Evolutionary conservation across 2,797 vertebrate species (phyloP), one percentile per base, ranked within the genome.

Genomic region (Champsocephalus esox): DNA sequence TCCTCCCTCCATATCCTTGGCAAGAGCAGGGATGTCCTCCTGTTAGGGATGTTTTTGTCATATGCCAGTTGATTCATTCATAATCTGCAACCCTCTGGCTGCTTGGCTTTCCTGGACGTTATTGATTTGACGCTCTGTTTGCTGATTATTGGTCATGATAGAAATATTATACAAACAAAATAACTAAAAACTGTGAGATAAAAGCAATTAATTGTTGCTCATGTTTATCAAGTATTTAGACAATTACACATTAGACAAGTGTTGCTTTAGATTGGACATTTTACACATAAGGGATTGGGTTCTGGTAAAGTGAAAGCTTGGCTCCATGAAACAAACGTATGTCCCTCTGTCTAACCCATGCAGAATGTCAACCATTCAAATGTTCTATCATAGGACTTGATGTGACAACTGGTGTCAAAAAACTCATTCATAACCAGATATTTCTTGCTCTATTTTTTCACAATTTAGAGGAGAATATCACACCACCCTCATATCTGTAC

Each of bases 41-140:
- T 71, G 55, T 41, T 73, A 80, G 41, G 56, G 57, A 84, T 86
- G 77, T 79, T 75, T 89, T 85, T 82, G 67, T 80, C 83, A 89
- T 75, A 75, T 83, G 24, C 68, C 80, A 87, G 66, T 56, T 72
- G 45, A 73, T 19, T 67, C n/a, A 10, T 59, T 49, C 32, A 58
- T 51, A 52, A 70, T 34, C 50, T 55, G 19, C n/a, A 61, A 21
- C 49, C 8, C 49, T 50, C 28, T 65, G 13, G 24, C 51, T 43
- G 43, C 48, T 44, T 21, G 34, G n/a, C 17, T 81, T 48, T 78
- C 52, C 17, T 52, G 61, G 19, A 38, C 50, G 16, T 34, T 69
- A 24, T 77, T 14, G 41, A 19, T 67, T 44, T 67, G 50, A 70
- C 54, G 34, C 16, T 62, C 8, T 55, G 65, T 72, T 48, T 38